These are phyloP conservation scores for Heliocidaris tuberculata DNA, from an alignment of 35 echinoderm and acorn worm species.

Conservation along the genomic window DNA sequence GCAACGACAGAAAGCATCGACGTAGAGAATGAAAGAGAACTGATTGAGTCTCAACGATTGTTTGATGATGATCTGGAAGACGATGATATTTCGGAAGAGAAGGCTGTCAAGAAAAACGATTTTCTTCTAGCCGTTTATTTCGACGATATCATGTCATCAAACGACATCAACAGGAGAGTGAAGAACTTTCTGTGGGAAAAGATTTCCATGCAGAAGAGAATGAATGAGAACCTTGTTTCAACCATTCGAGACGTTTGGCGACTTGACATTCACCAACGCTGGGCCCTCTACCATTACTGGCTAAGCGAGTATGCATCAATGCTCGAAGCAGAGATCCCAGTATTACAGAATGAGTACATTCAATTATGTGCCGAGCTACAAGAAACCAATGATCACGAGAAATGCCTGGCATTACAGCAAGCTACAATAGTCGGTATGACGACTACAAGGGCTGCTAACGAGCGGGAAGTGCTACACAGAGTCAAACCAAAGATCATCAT, in stretches of 20 bases:
- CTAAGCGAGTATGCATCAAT: constrained; percentile 17
- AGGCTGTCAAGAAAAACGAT: not conserved
- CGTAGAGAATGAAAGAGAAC: not conserved
- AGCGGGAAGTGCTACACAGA: constrained; percentile 41
- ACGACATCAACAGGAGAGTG: not conserved
- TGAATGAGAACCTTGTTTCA: not conserved
- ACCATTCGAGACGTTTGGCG: constrained; percentile 52
- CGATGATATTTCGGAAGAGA: not conserved
- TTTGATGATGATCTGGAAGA: not conserved
- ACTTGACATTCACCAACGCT: constrained; percentile 51
- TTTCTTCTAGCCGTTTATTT: not conserved
- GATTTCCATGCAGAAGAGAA: not conserved
- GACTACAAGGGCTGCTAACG: constrained; percentile 59
- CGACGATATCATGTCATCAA: not conserved
- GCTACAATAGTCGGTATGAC: constrained; percentile 69
- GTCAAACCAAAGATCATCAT: constrained; percentile 56
- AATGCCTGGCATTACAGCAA: not conserved
- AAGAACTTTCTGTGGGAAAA: not conserved
- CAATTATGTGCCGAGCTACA: constrained; percentile 36
- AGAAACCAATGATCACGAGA: constrained; percentile 40
- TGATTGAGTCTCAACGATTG: not conserved
- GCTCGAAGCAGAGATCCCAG: not conserved
- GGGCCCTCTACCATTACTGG: constrained; percentile 83
- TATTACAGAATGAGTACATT: not conserved
- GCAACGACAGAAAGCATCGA: not conserved